Conservation (phyloP, 2,113 vertebrate genomes). For the Nannobrachium achirus region DNA sequence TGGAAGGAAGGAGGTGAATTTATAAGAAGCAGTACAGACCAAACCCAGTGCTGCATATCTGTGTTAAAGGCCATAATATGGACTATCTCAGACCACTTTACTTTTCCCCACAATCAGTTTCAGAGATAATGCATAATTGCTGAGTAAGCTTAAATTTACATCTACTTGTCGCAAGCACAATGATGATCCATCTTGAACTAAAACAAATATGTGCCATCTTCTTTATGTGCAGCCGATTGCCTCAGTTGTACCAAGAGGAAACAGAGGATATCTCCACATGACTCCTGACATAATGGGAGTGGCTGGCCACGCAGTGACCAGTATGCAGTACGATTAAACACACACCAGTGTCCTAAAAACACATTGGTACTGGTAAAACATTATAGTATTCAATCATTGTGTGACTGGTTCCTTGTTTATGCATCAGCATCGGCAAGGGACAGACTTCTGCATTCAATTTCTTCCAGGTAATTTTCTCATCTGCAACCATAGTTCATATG, state of each 20-base stretch:
- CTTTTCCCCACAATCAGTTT: slow-evolving; percentile 6
- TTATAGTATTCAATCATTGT: slow-evolving; percentile 12
- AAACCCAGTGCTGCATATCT: slow-evolving; percentile 14
- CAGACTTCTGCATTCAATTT: slow-evolving; percentile 3
- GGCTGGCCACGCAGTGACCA: slow-evolving; percentile 60
- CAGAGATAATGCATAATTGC: slow-evolving; percentile 13
- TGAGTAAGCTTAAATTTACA: slow-evolving; percentile 24
- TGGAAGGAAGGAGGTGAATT: too few relatives aligned
- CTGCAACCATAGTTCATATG: slow-evolving; percentile 21
- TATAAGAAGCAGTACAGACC: slow-evolving; percentile 26
- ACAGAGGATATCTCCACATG: background rate
- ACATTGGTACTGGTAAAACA: slow-evolving; percentile 10
- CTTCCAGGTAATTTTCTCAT: slow-evolving; percentile 14
- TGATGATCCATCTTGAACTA: slow-evolving; percentile 24
- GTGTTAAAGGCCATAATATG: slow-evolving; percentile 4
- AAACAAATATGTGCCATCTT: slow-evolving; percentile 3
- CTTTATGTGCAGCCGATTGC: too few relatives aligned
- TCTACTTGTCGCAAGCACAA: background rate
- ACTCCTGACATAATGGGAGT: slow-evolving; percentile 61
- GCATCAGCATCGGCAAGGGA: slow-evolving; percentile 1
- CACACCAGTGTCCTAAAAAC: slow-evolving; percentile 43
- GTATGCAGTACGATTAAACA: slow-evolving; percentile 45
- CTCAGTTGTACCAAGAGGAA: too few relatives aligned
- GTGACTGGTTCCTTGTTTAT: background rate
- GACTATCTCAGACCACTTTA: background rate